Evolutionary conservation across 1,140 invertebrate genomes (phyloP), one percentile per base, ranked within the genome.

Genomic region (Drosophila sp.): DNA sequence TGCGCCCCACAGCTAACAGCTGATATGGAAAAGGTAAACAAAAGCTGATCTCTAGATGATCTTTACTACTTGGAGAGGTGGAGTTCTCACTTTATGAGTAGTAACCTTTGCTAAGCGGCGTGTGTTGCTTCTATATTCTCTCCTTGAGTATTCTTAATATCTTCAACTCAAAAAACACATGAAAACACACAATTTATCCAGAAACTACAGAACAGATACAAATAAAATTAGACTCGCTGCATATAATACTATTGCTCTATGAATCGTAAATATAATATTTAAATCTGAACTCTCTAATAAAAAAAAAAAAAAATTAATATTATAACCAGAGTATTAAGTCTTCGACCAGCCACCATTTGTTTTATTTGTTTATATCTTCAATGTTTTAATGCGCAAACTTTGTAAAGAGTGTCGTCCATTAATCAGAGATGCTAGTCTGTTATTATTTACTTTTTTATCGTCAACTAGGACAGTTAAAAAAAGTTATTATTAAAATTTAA

Each of bases 21-120:
- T 71, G 72, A 46, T 74, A 36, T 34, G n/a, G 27, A 8, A 73
- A 79, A 67, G 43, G 58, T 66, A 63, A 56, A 65, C 61, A 86
- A 74, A 2, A 1, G 21, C 74, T 21, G 48, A 62, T 63, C 32
- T 50, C 18, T 21, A 45, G 70, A 29, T 29, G 64, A 72, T 77
- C 69, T 74, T 71, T 50, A 50, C 21, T 48, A 43, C 62, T 43
- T 7, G 7, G 18, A 48, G 11, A 56, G 41, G 16, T 7, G 5
- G 14, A 70, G 29, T 53, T 14, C 25, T 27, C 7, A 29, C 7
- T 29, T 29, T 2, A 21, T 21, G 4, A n/a, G 46, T 50, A 21
- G 40, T 16, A 16, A 38, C 36, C 38, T 45, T 40, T 43, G 40
- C 29, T 14, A 16, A 45, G 2, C 25, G n/a, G 6, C 25, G 13